These are phyloP conservation scores for Galaxias olidus DNA, from an alignment of 2,797 vertebrate species.

Conservation along the genomic window DNA sequence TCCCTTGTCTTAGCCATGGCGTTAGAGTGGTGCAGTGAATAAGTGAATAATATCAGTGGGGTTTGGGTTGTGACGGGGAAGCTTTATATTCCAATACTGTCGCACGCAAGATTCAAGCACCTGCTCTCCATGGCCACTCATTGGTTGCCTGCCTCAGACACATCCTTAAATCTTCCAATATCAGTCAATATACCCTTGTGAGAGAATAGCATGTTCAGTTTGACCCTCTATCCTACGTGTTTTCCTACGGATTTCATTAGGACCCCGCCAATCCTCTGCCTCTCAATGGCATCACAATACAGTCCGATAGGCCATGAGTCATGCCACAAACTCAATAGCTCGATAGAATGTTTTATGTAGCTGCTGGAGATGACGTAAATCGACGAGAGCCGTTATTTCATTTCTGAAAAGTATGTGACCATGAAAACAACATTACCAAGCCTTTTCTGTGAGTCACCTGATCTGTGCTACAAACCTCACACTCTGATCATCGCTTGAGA, in stretches of 20 bases:
- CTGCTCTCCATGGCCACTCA: not conserved
- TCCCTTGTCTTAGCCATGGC: too few species aligned
- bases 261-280: conserved; percentile 20
- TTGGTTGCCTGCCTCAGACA: not conserved
- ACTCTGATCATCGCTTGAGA: conserved; percentile 7
- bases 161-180: conserved; percentile 9
- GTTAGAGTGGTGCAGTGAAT: not conserved
- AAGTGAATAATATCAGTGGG: not conserved
- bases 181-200: conserved; percentile 2
- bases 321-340: conserved; percentile 54
- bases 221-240: conserved; percentile 8
- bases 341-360: conserved; percentile 42
- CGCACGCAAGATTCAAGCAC: not conserved
- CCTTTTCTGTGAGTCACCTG: conserved; percentile 40
- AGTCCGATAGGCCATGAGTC: conserved; percentile 47
- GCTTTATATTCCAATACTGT: not conserved
- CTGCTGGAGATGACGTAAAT: conserved; percentile 43
- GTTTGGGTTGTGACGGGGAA: too few species aligned
- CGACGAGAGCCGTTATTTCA: conserved; percentile 40
- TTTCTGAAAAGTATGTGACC: conserved; percentile 48
- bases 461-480: conserved; percentile 44
- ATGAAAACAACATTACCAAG: conserved; percentile 55
- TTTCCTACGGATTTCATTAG: conserved; percentile 25
- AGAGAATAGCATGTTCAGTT: conserved; percentile 12
- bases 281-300: conserved; percentile 28